Conservation (phyloP, 2,797 vertebrate species). For the Argya squamiceps region DNA sequence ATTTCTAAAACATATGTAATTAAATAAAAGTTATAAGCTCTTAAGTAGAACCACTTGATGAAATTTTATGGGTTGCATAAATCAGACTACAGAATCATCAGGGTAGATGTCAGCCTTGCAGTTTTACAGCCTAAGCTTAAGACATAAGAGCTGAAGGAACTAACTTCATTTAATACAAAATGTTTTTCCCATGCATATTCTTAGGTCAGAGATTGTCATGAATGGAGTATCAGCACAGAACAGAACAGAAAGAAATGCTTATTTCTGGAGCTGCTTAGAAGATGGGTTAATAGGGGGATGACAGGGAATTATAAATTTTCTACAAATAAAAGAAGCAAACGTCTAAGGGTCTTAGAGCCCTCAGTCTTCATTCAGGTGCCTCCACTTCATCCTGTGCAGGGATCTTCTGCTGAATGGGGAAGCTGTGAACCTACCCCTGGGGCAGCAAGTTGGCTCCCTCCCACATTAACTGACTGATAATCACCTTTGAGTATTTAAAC, state of each 20-base stretch:
- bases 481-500: background rate
- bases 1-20: background rate
- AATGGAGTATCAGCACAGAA: background rate
- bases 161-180: background rate
- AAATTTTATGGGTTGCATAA: background rate
- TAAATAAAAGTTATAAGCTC: background rate
- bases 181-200: background rate
- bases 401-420: background rate
- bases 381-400: background rate
- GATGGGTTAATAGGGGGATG: background rate
- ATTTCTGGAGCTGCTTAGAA: background rate
- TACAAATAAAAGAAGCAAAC: background rate
- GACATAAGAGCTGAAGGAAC: background rate
- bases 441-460: background rate
- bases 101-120: background rate
- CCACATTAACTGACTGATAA: accelerated
- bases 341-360: background rate
- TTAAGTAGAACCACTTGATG: background rate
- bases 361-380: background rate
- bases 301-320: background rate
- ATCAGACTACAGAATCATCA: background rate
- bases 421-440: accelerated
- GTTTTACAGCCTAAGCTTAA: background rate
- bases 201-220: background rate
- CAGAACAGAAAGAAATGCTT: background rate